phyloP scores from a whole-genome alignment of 1,140 invertebrate genomes.

The Lerema accius region DNA sequence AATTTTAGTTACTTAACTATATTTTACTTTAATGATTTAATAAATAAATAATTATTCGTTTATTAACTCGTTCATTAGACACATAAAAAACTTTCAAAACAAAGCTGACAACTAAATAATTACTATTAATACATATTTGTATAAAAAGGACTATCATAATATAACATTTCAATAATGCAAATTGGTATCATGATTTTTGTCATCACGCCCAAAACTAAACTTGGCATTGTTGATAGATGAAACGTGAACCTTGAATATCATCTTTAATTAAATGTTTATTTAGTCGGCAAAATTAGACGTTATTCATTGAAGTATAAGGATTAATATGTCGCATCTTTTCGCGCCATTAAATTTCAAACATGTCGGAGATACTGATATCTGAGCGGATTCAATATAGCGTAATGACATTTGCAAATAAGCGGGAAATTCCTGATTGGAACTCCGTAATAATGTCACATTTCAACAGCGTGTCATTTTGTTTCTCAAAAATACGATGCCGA shows the following conservation, averaged over 20 bases:
- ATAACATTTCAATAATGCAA: no score
- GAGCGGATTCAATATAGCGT: conserved; percentile 12
- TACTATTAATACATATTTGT: no score
- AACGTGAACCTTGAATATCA: conserved; percentile 4
- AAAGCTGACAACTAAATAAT: no score
- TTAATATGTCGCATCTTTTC: neutral
- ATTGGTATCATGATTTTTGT: no score
- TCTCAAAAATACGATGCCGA: neutral
- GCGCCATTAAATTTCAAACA: neutral
- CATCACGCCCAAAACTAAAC: conserved; percentile 13
- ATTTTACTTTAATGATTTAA: no score
- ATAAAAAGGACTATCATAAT: no score
- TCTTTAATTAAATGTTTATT: neutral
- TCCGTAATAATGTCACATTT: conserved; percentile 21
- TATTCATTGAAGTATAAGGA: neutral
- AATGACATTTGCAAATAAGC: conserved; percentile 18
- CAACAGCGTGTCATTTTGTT: neutral
- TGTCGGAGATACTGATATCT: neutral
- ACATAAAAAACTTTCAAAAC: no score
- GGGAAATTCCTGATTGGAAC: conserved; percentile 5
- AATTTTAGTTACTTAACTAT: no score
- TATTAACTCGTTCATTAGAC: no score
- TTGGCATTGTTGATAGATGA: neutral
- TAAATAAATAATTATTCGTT: no score
- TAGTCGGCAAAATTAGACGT: neutral